Evolutionary conservation across 2,113 vertebrate genomes (phyloP).

Genomic region (Butorides virescens): DNA sequence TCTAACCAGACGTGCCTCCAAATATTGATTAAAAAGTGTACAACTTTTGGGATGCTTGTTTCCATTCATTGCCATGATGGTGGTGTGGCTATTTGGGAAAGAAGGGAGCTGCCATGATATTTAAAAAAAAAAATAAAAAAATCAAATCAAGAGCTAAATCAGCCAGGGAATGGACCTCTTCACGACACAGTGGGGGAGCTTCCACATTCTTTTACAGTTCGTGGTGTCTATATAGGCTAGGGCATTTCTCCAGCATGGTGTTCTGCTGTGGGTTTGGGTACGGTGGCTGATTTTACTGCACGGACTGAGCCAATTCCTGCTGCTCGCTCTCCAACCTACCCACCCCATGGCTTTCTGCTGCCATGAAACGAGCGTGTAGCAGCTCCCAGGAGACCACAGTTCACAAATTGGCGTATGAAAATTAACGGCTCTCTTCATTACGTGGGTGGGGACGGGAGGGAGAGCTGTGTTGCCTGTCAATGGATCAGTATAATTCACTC

Average conservation of each 20-base stretch:
- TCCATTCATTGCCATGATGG: not conserved
- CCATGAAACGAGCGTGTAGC: not conserved
- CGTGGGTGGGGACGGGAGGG: not conserved
- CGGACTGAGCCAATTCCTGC: not conserved
- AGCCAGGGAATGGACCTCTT: not conserved
- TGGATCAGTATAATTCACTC: not conserved
- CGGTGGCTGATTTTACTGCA: not conserved
- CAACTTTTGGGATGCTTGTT: not conserved
- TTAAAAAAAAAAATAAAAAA: not conserved
- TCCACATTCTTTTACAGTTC: not conserved
- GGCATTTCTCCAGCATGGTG: fast-evolving
- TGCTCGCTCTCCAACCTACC: not conserved
- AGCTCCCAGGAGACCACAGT: not conserved
- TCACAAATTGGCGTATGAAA: not conserved
- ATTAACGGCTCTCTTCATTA: not conserved
- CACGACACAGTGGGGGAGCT: not conserved
- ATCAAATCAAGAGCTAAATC: not conserved
- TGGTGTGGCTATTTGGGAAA: not conserved
- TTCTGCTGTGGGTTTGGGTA: not conserved
- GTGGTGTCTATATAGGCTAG: not conserved
- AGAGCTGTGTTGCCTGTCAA: not conserved
- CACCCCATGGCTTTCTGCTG: not conserved
- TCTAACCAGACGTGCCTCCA: not conserved
- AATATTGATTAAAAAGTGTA: not conserved
- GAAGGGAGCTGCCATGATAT: not conserved